Base-by-base conservation (phyloP, 2,888 invertebrate species). In the Amorpha juglandis region DNA sequence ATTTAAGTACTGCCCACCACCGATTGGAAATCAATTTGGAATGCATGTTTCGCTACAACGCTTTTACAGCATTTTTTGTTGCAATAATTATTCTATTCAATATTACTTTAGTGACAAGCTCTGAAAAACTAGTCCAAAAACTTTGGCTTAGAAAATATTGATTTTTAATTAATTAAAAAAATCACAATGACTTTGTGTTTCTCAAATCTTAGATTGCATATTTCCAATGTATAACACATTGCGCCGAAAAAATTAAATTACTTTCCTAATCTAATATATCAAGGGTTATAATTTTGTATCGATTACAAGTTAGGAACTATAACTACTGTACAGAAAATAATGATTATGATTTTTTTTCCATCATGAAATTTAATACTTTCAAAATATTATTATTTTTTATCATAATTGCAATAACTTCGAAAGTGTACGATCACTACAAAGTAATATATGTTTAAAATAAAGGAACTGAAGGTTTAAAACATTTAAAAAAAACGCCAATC, bases 301-400 rank as follows among this genome's bases (percentile, higher is more conserved):
- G 91, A 92, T 92, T 92, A 92, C 82, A 89, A 79, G 81, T 91
- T 89, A 92, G 92, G 92, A 92, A 91, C 92, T 92, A 92, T 89
- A 16, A 77, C 91, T 90, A 89, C 92, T 92, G 91, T 92, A 92
- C 92, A 92, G 81, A 82, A 82, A 83, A 79, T 67, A 68, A 72
- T 69, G 67, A 67, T 68, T 68, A 69, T 62, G 62, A 66, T 71
- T 68, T 66, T 45, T 63, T 58, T 47, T 55, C 62, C 38, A 65
- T 65, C 62, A 65, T 50, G 81, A 58, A 84, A 86, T 78, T 78
- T 75, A 78, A 78, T 81, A 78, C 76, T 82, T 81, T 76, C 71
- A 79, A 71, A 73, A 78, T 82, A 81, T 81, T 79, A 81, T 81
- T 83, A 80, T 76, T 68, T 78, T 79, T 76, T n/a, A n/a, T n/a